These are phyloP conservation scores for Nerophis lumbriciformis DNA, from an alignment of 2,113 vertebrate genomes.

Conservation along the genomic window DNA sequence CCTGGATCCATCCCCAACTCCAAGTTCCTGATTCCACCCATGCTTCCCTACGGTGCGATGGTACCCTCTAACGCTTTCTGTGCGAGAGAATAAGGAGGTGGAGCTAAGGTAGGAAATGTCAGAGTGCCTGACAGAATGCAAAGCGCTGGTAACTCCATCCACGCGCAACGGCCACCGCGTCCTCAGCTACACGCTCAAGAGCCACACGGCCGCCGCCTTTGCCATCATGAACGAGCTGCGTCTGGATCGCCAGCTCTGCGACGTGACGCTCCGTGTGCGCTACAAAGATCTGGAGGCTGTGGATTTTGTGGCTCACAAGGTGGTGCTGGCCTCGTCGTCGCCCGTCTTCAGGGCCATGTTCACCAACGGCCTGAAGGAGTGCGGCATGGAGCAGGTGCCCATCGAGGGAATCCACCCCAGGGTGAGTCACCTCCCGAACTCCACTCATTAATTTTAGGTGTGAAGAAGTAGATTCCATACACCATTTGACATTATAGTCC, in stretches of 20 bases:
- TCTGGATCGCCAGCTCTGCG: constrained; percentile 82
- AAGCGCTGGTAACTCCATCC: constrained; percentile 89
- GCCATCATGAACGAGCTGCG: constrained; percentile 92
- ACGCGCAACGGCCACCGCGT: constrained; percentile 81
- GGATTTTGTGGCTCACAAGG: constrained; percentile 86
- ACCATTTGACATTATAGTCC: not conserved
- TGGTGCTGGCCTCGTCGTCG: constrained; percentile 87
- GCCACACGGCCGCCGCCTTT: constrained; percentile 86
- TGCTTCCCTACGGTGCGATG: constrained; percentile 48
- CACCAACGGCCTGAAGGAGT: constrained; percentile 85
- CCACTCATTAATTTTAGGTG: not conserved
- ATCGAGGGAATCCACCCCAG: constrained; percentile 89
- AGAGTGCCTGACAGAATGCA: constrained; percentile 79
- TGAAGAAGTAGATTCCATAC: not conserved
- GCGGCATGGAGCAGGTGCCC: constrained; percentile 86
- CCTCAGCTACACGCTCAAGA: constrained; percentile 87
- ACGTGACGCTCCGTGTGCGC: constrained; percentile 85
- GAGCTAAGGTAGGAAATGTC: constrained; percentile 58
- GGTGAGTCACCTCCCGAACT: constrained; percentile 35
- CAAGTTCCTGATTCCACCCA: constrained; percentile 19
- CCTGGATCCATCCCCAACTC: not conserved
- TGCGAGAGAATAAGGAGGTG: constrained; percentile 37
- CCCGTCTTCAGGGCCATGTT: constrained; percentile 95
- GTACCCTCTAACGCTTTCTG: constrained; percentile 54
- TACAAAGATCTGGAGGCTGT: constrained; percentile 75